Evolutionary conservation across 2,888 invertebrate species (phyloP).

Genomic region (Microctonus aethiopoides): DNA sequence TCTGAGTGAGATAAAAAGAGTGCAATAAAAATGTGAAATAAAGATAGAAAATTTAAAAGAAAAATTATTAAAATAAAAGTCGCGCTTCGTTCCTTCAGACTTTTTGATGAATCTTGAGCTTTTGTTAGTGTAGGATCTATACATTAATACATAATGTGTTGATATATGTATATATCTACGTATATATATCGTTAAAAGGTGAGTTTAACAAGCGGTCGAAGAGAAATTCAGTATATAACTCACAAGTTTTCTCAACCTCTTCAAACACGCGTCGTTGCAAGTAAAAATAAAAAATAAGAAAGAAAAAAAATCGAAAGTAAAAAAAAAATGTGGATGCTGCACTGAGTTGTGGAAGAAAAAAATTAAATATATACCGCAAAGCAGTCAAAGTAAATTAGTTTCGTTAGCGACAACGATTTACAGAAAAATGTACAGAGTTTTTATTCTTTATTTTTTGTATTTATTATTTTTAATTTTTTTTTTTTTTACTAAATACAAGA

Average conservation of each 20-base stretch:
- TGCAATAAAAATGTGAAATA: too few species aligned
- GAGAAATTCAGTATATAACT: slow-evolving; percentile 8
- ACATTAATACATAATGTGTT: neutral
- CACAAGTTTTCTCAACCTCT: slow-evolving; percentile 9
- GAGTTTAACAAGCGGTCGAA: slow-evolving; percentile 19
- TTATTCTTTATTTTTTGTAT: neutral
- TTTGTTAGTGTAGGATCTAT: neutral
- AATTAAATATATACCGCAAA: too few species aligned
- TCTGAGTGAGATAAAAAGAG: too few species aligned
- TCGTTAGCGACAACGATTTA: slow-evolving; percentile 40
- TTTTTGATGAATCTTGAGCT: neutral
- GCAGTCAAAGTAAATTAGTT: slow-evolving; percentile 47
- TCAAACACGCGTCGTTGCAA: neutral
- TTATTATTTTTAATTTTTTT: neutral
- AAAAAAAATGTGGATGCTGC: slow-evolving; percentile 17
- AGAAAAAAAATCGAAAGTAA: neutral
- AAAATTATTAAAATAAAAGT: too few species aligned
- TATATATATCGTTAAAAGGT: neutral
- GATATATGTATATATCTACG: too few species aligned
- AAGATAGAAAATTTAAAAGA: too few species aligned
- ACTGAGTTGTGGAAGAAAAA: slow-evolving; percentile 22
- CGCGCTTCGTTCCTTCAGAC: neutral
- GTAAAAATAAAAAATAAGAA: neutral
- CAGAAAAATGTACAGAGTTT: neutral
- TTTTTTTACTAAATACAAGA: neutral